These are phyloP conservation scores for Catharus minimus DNA, from an alignment of 2,113 vertebrate genomes.

Conservation along the genomic window DNA sequence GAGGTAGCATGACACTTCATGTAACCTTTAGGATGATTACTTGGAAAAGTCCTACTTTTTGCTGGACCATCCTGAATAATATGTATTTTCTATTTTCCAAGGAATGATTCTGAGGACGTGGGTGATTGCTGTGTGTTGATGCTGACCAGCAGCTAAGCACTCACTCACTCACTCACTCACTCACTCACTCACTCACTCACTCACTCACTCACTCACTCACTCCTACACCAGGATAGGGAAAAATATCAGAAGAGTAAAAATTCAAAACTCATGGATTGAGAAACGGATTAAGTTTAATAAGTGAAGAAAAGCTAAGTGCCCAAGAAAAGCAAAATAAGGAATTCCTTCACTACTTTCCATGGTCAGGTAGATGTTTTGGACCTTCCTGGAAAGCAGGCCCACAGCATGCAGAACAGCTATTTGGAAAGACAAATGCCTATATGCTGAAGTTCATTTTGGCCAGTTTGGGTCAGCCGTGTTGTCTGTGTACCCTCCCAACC, in stretches of 20 bases:
- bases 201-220: neutral
- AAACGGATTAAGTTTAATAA: neutral
- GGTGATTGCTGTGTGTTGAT: neutral
- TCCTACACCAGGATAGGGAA: fast-evolving
- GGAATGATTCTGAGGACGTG: neutral
- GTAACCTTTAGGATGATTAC: neutral
- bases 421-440: neutral
- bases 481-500: neutral
- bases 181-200: neutral
- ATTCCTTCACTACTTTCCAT: neutral
- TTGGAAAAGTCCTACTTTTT: neutral
- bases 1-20: neutral
- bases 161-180: neutral
- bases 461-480: neutral
- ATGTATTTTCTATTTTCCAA: neutral
- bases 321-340: neutral
- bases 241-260: neutral
- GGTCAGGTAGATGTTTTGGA: neutral
- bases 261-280: neutral
- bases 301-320: neutral
- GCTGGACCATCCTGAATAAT: neutral
- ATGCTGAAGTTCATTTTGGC: neutral
- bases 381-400: neutral
- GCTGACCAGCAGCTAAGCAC: neutral
- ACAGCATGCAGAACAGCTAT: neutral